These are phyloP conservation scores for Lathronympha strigana DNA, from an alignment of 2,888 invertebrate genomes.

Conservation along the genomic window DNA sequence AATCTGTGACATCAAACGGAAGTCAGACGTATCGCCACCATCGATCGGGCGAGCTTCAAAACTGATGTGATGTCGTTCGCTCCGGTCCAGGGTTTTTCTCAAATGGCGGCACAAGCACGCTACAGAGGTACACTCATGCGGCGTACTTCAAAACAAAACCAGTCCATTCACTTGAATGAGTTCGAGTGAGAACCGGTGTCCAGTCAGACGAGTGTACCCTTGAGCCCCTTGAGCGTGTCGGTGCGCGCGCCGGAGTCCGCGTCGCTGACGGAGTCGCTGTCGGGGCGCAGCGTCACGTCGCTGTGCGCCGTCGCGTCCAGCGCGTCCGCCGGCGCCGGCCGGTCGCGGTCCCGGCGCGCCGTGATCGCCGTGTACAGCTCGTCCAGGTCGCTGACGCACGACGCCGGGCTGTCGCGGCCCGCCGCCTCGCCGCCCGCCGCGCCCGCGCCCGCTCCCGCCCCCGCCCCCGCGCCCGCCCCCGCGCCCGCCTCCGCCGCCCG, in stretches of 20 bases:
- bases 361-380: slow-evolving; percentile 89
- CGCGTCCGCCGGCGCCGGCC: slow-evolving; percentile 59
- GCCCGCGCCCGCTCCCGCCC: no score
- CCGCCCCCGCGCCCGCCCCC: slow-evolving; percentile 77
- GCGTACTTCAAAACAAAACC: not conserved
- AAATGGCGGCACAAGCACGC: no score
- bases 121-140: not conserved
- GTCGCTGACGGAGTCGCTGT: slow-evolving; percentile 80
- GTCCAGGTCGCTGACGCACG: slow-evolving; percentile 85
- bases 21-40: no score
- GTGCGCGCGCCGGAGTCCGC: slow-evolving; percentile 69
- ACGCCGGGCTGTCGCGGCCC: slow-evolving; percentile 74
- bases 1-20: no score
- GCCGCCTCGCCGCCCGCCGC: slow-evolving; percentile 78
- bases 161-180: no score
- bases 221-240: slow-evolving; percentile 11
- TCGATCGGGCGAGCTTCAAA: no score
- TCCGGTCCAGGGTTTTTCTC: no score
- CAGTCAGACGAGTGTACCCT: slow-evolving; percentile 11
- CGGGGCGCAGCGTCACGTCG: slow-evolving; percentile 73
- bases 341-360: slow-evolving; percentile 60
- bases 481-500: slow-evolving; percentile 70
- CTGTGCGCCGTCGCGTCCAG: slow-evolving; percentile 71
- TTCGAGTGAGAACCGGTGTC: not conserved
- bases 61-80: no score